These are phyloP conservation scores for Cheilosia soror DNA, from an alignment of 2,888 invertebrate genomes.

Conservation along the genomic window DNA sequence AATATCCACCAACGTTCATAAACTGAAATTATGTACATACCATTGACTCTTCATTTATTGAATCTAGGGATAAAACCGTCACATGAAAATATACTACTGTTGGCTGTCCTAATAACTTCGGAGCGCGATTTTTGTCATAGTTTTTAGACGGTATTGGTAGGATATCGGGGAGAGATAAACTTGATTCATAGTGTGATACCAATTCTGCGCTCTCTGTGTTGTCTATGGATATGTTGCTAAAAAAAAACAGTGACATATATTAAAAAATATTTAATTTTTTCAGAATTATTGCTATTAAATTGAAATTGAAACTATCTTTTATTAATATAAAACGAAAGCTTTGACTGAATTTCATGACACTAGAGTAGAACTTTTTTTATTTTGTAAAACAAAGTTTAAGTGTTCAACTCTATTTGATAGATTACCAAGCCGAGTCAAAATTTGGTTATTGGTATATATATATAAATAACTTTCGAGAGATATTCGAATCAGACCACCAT, in stretches of 20 bases:
- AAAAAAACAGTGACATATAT: conserved; percentile 3
- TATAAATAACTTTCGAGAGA: too few species aligned
- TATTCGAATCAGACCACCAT: too few species aligned
- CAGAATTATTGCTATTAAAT: too few species aligned
- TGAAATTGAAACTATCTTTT: too few species aligned
- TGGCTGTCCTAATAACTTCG: conserved; percentile 93
- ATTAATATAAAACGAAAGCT: too few species aligned
- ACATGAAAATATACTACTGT: conserved; percentile 96
- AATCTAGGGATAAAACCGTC: conserved; percentile 94
- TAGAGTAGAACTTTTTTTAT: too few species aligned
- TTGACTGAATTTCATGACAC: too few species aligned
- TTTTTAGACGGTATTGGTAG: conserved; percentile 92
- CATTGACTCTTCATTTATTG: conserved; percentile 98
- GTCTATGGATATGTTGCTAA: conserved; percentile 76
- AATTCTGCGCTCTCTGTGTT: conserved; percentile 83
- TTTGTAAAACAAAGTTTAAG: too few species aligned
- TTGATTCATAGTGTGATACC: conserved; percentile 85
- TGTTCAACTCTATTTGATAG: too few species aligned
- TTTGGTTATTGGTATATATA: too few species aligned
- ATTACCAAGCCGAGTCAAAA: too few species aligned
- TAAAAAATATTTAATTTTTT: too few species aligned
- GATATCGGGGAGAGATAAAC: conserved; percentile 92
- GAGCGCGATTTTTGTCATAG: conserved; percentile 95
- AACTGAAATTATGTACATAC: conserved; percentile 69
- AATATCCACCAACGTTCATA: not conserved